Conservation (phyloP, 2,797 vertebrate genomes). For the Spinibarbus caldwelli region DNA sequence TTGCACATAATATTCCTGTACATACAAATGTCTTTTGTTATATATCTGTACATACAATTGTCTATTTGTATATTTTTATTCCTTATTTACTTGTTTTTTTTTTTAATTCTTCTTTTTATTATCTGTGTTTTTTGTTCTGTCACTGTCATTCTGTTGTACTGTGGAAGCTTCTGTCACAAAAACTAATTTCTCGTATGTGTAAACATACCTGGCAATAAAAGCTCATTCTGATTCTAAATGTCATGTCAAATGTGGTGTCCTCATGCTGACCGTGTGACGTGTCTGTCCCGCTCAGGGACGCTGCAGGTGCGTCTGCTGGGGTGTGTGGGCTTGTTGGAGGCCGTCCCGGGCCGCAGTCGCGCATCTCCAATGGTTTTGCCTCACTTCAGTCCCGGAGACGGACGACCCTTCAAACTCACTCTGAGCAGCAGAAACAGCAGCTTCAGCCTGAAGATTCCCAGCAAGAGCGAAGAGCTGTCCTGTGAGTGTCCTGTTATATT, state of each 20-base stretch:
- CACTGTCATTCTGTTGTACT: too few species aligned
- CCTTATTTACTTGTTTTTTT: too few species aligned
- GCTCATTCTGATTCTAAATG: too few species aligned
- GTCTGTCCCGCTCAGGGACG: slow-evolving; percentile 63
- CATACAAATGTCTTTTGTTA: too few species aligned
- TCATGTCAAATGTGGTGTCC: background rate
- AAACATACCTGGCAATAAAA: too few species aligned
- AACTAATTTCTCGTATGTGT: too few species aligned
- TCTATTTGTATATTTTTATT: too few species aligned
- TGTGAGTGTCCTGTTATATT: slow-evolving; percentile 70
- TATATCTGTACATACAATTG: too few species aligned
- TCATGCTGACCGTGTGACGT: background rate
- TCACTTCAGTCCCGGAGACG: slow-evolving; percentile 83
- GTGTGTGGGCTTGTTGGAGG: slow-evolving; percentile 86
- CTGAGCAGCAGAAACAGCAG: slow-evolving; percentile 87
- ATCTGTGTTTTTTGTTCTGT: too few species aligned
- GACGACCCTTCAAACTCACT: slow-evolving; percentile 85
- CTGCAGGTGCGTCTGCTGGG: slow-evolving; percentile 83
- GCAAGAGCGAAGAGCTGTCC: slow-evolving; percentile 85
- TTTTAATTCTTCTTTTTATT: too few species aligned
- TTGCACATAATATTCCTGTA: too few species aligned
- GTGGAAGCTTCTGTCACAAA: too few species aligned
- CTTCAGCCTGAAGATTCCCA: slow-evolving; percentile 82
- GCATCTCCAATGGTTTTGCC: slow-evolving; percentile 76
- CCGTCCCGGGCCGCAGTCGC: slow-evolving; percentile 84